Evolutionary conservation across 2,113 vertebrate genomes (phyloP).

Genomic region (Poeciliopsis retropinna): DNA sequence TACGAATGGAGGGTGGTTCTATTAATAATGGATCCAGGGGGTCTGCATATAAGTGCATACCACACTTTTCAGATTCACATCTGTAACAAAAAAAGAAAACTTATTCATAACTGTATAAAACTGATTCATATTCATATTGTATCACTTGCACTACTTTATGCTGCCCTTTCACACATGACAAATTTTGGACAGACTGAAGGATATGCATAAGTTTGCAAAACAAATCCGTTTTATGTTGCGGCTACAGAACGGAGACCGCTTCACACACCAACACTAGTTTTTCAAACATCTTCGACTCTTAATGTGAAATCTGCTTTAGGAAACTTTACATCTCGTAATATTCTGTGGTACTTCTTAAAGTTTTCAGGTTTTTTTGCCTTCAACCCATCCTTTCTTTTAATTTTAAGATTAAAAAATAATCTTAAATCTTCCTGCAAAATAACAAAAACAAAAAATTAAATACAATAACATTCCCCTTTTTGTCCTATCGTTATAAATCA

Average conservation of each 20-base stretch:
- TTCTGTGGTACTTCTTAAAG: background rate
- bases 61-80: no score
- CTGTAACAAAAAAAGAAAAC: no score
- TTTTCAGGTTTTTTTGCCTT: background rate
- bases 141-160: background rate
- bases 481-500: slow-evolving; percentile 19
- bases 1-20: no score
- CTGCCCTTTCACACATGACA: background rate
- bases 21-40: no score
- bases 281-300: background rate
- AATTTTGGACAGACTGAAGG: background rate
- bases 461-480: slow-evolving; percentile 29
- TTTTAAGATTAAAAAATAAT: no score
- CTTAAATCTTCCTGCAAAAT: background rate
- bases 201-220: background rate
- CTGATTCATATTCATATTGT: background rate
- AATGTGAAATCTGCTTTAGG: background rate
- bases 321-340: background rate
- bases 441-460: slow-evolving; percentile 15
- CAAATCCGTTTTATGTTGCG: background rate
- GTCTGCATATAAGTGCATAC: no score
- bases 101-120: background rate
- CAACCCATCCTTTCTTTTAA: background rate
- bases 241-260: no score
- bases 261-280: background rate